These are phyloP conservation scores for Zhengitettix transpicula DNA, from an alignment of 2,888 invertebrate genomes.

Conservation along the genomic window DNA sequence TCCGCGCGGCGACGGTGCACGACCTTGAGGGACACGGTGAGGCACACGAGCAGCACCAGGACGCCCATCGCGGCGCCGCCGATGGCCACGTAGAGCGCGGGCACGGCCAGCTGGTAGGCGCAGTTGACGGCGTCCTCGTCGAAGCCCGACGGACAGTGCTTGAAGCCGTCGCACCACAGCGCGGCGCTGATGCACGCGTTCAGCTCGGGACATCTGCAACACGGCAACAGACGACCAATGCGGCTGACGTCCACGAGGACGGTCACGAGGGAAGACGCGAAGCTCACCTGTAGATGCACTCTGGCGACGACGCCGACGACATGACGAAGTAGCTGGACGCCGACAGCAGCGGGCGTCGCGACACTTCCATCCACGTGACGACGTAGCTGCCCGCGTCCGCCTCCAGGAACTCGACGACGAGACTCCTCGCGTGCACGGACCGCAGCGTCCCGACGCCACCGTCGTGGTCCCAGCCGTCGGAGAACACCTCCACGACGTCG, in stretches of 20 bases:
- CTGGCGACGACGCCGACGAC: slow-evolving; percentile 29
- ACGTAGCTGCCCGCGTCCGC: slow-evolving; percentile 55
- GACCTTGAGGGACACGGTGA: slow-evolving; percentile 35
- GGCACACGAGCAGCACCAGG: slow-evolving; percentile 37
- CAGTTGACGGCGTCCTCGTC: slow-evolving; percentile 66
- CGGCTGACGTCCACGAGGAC: too few species aligned
- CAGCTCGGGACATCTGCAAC: slow-evolving; percentile 56
- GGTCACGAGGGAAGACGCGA: background rate
- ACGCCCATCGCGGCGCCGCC: slow-evolving; percentile 45
- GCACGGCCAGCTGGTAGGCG: slow-evolving; percentile 48
- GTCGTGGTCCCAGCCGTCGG: slow-evolving; percentile 46
- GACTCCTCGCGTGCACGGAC: slow-evolving; percentile 43
- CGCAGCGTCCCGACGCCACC: slow-evolving; percentile 18
- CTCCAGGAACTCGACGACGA: slow-evolving; percentile 58
- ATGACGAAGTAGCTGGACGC: slow-evolving; percentile 37
- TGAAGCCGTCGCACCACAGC: slow-evolving; percentile 64
- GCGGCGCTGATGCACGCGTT: slow-evolving; percentile 64
- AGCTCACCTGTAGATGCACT: slow-evolving; percentile 51
- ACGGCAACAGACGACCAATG: slow-evolving; percentile 24
- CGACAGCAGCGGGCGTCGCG: slow-evolving; percentile 27
- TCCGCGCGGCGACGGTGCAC: slow-evolving; percentile 4
- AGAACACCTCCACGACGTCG: slow-evolving; percentile 44
- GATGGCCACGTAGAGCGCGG: slow-evolving; percentile 46
- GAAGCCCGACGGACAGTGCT: slow-evolving; percentile 65
- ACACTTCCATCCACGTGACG: slow-evolving; percentile 64